These are phyloP conservation scores for Danio kyathit DNA, from an alignment of 2,797 vertebrate genomes.

Conservation along the genomic window DNA sequence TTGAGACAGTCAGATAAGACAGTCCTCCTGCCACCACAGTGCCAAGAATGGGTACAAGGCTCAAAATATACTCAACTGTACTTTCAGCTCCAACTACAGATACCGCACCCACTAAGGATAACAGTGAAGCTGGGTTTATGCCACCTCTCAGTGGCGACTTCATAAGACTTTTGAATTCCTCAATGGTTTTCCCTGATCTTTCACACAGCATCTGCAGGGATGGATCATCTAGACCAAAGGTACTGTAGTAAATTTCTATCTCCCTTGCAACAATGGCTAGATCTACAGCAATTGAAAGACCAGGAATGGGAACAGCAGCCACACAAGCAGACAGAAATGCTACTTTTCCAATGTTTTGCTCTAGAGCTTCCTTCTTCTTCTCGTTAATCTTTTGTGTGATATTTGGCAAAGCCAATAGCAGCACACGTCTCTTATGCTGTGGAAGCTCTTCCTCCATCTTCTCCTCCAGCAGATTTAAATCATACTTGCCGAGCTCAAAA, in stretches of 20 bases:
- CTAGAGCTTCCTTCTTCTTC: slow-evolving; percentile 58
- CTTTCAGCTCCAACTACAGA: not conserved
- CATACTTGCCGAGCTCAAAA: slow-evolving; percentile 62
- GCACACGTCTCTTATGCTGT: slow-evolving; percentile 69
- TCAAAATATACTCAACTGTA: slow-evolving; percentile 12
- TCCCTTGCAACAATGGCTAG: slow-evolving; percentile 66
- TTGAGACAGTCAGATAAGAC: slow-evolving; percentile 32
- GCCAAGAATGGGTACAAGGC: slow-evolving; percentile 30
- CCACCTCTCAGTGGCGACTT: slow-evolving; percentile 42
- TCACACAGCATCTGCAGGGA: slow-evolving; percentile 72
- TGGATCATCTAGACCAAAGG: slow-evolving; percentile 74
- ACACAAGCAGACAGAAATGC: slow-evolving; percentile 45
- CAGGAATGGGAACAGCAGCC: slow-evolving; percentile 65
- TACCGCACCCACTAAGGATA: slow-evolving; percentile 17
- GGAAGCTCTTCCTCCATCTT: slow-evolving; percentile 76
- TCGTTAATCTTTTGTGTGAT: slow-evolving; percentile 55
- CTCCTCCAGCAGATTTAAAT: slow-evolving; percentile 73
- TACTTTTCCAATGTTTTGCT: slow-evolving; percentile 45
- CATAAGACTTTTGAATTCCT: slow-evolving; percentile 64
- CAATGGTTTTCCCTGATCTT: slow-evolving; percentile 68
- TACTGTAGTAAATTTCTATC: slow-evolving; percentile 69
- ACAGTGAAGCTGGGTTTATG: slow-evolving; percentile 34
- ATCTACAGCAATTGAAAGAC: slow-evolving; percentile 69
- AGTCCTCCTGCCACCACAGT: slow-evolving; percentile 28
- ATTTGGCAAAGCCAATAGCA: slow-evolving; percentile 67